Base-by-base conservation (phyloP, 1,140 invertebrate genomes). In the Psilanteris sp. region DNA sequence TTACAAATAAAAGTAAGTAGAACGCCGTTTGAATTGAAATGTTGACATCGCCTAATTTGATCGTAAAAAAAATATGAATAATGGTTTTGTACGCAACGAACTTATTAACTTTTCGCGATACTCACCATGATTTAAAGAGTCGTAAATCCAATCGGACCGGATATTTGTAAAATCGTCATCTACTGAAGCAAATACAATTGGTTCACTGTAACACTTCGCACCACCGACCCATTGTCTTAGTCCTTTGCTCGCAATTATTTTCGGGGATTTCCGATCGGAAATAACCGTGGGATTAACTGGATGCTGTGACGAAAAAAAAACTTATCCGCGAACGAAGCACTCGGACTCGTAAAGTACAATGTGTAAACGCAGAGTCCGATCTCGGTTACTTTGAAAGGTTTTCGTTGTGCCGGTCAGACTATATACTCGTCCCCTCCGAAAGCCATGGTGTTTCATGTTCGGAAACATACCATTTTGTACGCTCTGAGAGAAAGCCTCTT, bases 401-500 rank as follows among this genome's bases (percentile, higher is more conserved):
- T 80, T 70, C 61, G 70, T 71, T 68, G 72, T 64, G 79, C 71
- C 68, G 73, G 73, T 75, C 77, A 75, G 83, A 64, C 84, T 87
- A 84, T 87, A 87, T 86, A 87, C 59, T 59, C 57, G 66, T 82
- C 84, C 85, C 85, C 83, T 76, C 82, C 85, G 83, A 59, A 67
- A 54, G 41, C 29, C 34, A 55, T 71, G 54, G 67, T 64, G 54
- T 52, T 59, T 79, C 68, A 29, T 77, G 55, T 48, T 55, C 70
- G 29, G 79, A 80, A 78, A 78, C 68, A 68, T 73, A 73, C 54
- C 59, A 78, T 70, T 62, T 68, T 18, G 43, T 79, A 61, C 76
- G 77, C 78, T 83, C 72, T 73, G 79, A 37, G 83, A 83, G 83
- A 84, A 84, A 83, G 83, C 81, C 77, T 79, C 77, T 80, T 76